Evolutionary conservation across 2,888 invertebrate genomes (phyloP), one percentile per base, ranked within the genome.

Genomic region (Andrena bucephala): DNA sequence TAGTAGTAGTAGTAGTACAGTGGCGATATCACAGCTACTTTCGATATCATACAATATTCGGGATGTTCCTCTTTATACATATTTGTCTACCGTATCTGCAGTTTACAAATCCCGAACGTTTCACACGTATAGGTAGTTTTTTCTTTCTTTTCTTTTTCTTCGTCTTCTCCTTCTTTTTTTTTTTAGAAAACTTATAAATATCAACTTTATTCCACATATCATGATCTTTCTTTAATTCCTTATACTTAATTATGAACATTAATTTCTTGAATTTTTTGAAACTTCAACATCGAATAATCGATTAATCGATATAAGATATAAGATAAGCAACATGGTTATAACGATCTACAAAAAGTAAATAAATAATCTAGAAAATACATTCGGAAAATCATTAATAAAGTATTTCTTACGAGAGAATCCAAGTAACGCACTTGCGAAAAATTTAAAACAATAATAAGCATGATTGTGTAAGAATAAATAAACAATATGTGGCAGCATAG

Each of bases 11-110:
- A 74, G 82, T 76, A 67, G 62, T 84, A 84, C 80, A 89, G 88
- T 89, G 89, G 85, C 84, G 65, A 62, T 89, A 89, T 89, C 87
- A 89, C 88, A 87, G 89, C 77, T 87, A 88, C 80, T 87, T 89
- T 57, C 87, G 87, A 89, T 88, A 88, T 89, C 86, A 63, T 83
- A 88, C 81, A 89, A 87, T 84, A 88, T 77, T 81, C 73, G 77
- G 77, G 60, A 83, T 67, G 69, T 85, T 78, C 71, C 59, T 65
- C 77, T 63, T 74, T 69, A 85, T 80, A 73, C 31, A 69, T n/a
- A 81, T 66, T 81, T 65, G 60, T 70, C 76, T 62, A 84, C 42
- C 65, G 69, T 59, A 62, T 65, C 76, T 66, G 69, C 77, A 78
- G 81, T 74, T 83, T 77, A 84, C 73, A 81, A 71, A 76, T 79